Evolutionary conservation across 1,140 invertebrate species (phyloP), one percentile per base, ranked within the genome.

Genomic region (Brachystomella parvula): DNA sequence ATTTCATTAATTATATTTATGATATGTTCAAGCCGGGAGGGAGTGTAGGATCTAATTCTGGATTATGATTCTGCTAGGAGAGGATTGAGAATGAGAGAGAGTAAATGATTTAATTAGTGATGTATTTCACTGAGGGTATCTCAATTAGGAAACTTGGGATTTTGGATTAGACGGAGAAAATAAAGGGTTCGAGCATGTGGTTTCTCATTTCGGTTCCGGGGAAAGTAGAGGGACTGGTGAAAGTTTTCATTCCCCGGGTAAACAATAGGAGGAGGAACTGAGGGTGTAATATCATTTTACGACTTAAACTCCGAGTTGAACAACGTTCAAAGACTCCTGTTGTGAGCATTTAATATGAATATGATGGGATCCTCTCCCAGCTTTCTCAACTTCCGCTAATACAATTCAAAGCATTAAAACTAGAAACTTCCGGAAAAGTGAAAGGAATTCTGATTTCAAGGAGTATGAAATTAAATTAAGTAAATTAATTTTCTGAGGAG

Each of bases 21-120:
- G n/a, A n/a, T n/a, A n/a, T n/a, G n/a, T n/a, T n/a, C n/a, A n/a
- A n/a, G n/a, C n/a, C n/a, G n/a, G n/a, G n/a, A n/a, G n/a, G n/a
- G n/a, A n/a, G n/a, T n/a, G n/a, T n/a, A n/a, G n/a, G n/a, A n/a
- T n/a, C n/a, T n/a, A n/a, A n/a, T n/a, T n/a, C n/a, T n/a, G n/a
- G n/a, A n/a, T n/a, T n/a, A n/a, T n/a, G n/a, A n/a, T n/a, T n/a
- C n/a, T n/a, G n/a, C n/a, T n/a, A n/a, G n/a, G n/a, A n/a, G n/a
- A 31, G 53, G 63, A 58, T 35, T 59, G 33, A 60, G 47, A 65
- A 47, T 44, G 57, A 60, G n/a, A n/a, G n/a, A n/a, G 64, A 65
- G 64, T 65, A 57, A 65, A 65, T 65, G 64, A 65, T 65, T 65
- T 65, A 65, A 65, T 65, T 65, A 65, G 64, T 60, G 64, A 65